Base-by-base conservation (phyloP, 2,113 vertebrate genomes). In the Corythoichthys intestinalis region DNA sequence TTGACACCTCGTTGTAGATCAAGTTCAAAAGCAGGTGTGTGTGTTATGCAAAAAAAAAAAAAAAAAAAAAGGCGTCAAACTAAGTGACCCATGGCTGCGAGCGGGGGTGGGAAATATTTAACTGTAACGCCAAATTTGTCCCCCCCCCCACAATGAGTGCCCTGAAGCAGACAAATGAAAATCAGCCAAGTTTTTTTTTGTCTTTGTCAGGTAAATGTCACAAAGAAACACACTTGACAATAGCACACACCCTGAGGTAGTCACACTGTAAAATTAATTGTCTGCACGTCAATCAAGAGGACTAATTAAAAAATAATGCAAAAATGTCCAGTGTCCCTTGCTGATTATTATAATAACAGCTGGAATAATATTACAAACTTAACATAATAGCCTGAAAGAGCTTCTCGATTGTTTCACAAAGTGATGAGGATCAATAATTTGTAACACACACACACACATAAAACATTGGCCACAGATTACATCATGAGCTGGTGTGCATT, bases 401-500 rank as follows among this genome's bases (percentile, higher is more conserved):
- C 48, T 48, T 53, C 48, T 71, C 7, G 20, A 4, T 44, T 62
- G 60, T 62, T 11, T 11, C 11, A 46, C n/a, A 46, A 69, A 73
- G 67, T 61, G 59, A 65, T 53, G 17, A 68, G 44, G 66, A 70
- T 76, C 79, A 84, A 77, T 85, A 74, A 87, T 83, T 82, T 76
- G 67, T 13, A 47, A 47, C 20, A 13, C 44, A 14, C 61, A 37
- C 12, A 58, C 4, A 58, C 2, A 57, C 47, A 48, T 76, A 76
- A 83, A 89, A 81, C 84, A 85, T 82, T 86, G 78, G 70, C 70
- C 78, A 75, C 69, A 86, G 83, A 91, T 89, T 89, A 87, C 88
- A 89, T 89, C 86, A 89, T 77, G 75, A 83, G 90, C 75, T 88
- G 56, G 12, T 87, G 86, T 90, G 87, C 83, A 83, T 82, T 88